Evolutionary conservation across 2,888 invertebrate species (phyloP).

Genomic region (Ditylenchus weischeri): DNA sequence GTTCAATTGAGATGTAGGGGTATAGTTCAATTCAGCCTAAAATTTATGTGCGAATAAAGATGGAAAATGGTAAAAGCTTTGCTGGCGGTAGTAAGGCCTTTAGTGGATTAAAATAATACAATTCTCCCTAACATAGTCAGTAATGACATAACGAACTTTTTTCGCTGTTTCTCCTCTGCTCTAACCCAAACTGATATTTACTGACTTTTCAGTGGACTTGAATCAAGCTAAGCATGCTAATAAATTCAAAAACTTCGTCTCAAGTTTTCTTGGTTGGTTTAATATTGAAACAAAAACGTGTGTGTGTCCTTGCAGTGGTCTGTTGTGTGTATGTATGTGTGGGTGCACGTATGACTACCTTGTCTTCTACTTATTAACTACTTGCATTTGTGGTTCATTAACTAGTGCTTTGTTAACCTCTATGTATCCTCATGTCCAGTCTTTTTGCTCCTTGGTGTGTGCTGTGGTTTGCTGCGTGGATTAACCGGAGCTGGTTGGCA

Average conservation of each 20-base stretch:
- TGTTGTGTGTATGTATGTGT: not conserved
- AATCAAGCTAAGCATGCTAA: constrained; percentile 96
- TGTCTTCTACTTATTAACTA: not conserved
- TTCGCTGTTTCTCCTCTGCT: not conserved
- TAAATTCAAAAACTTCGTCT: constrained; percentile 98
- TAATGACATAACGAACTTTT: no score
- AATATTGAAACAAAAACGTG: constrained; percentile 9
- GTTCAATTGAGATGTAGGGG: no score
- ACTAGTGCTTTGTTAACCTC: no score
- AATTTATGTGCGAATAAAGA: no score
- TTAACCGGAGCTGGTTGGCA: no score
- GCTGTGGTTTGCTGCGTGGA: constrained; percentile 1
- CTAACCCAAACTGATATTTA: constrained; percentile 9
- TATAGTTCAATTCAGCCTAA: no score
- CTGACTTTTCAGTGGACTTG: constrained; percentile 77
- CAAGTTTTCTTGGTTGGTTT: constrained; percentile 91
- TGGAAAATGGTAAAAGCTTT: no score
- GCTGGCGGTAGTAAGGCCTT: no score
- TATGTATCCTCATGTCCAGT: no score
- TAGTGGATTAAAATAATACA: no score
- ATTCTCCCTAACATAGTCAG: no score
- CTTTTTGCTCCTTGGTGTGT: constrained; percentile 6
- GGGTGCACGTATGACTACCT: constrained; percentile 1
- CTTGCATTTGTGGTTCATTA: constrained; percentile 1
- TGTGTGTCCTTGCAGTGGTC: no score